Evolutionary conservation across 2,888 invertebrate species (phyloP).

Genomic region (Incurvaria masculella): DNA sequence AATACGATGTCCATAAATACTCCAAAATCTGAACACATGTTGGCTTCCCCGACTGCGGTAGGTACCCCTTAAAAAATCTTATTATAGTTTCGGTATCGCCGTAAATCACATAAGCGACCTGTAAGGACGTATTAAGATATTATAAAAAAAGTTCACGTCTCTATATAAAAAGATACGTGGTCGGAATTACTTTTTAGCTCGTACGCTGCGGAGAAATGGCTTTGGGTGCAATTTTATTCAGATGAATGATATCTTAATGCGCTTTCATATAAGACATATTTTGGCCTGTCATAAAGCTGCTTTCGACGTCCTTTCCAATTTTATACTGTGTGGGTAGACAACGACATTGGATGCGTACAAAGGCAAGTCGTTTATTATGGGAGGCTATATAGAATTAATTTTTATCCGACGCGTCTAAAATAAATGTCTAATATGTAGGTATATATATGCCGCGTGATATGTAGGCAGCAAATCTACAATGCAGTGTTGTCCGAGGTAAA

Average conservation of each 20-base stretch:
- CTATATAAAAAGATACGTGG: neutral
- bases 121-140: neutral
- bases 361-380: neutral
- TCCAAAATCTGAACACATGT: neutral
- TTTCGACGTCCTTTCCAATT: too few relatives aligned
- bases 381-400: neutral
- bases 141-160: neutral
- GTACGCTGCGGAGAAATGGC: neutral
- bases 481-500: neutral
- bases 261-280: too few relatives aligned
- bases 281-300: too few relatives aligned
- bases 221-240: neutral
- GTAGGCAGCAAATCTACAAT: neutral
- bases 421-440: neutral
- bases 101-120: slow-evolving; percentile 33
- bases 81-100: slow-evolving; percentile 27
- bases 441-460: neutral
- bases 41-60: neutral
- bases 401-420: neutral
- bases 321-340: neutral
- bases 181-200: neutral
- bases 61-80: neutral
- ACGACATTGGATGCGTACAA: neutral
- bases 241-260: too few relatives aligned
- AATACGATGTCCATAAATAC: neutral